Percentiles rank a stretch among this genome's conserved stretches.
Conservation (phyloP, 92 coral and sea anemone species). For the Diadumene lineata region DNA sequence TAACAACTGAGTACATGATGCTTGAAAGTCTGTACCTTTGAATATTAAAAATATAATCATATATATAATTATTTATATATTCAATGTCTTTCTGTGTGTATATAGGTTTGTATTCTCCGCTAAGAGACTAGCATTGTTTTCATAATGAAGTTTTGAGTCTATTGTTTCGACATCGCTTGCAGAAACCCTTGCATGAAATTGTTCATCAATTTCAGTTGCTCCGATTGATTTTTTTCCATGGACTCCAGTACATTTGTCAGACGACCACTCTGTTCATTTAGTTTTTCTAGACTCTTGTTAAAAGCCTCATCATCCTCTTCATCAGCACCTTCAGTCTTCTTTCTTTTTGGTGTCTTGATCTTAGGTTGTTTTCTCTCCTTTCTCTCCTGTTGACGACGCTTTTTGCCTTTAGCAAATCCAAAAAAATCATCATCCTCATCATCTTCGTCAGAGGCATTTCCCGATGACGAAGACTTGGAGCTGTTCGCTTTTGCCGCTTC, state of each 20-base stretch:
- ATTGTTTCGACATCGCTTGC: conserved; percentile 19
- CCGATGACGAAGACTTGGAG: neutral
- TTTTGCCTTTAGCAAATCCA: neutral
- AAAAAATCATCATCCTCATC: neutral
- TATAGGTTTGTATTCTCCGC: too few relatives aligned
- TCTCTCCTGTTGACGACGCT: neutral
- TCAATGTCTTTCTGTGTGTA: too few relatives aligned
- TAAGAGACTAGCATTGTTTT: too few relatives aligned
- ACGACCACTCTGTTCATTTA: conserved; percentile 26
- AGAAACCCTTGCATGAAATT: conserved; percentile 38
- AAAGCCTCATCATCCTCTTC: conserved; percentile 12
- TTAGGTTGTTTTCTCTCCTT: neutral
- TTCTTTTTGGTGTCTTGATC: neutral
- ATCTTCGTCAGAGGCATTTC: conserved; percentile 6
- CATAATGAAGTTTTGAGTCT: too few relatives aligned
- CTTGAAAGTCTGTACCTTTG: too few relatives aligned
- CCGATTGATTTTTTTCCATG: conserved; percentile 35
- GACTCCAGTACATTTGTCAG: conserved; percentile 26
- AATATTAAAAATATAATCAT: too few relatives aligned
- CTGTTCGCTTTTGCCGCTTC: conserved; percentile 7
- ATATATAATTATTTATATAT: too few relatives aligned
- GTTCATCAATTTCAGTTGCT: conserved; percentile 35
- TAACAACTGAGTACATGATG: too few relatives aligned
- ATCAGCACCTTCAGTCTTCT: neutral
- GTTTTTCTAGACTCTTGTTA: neutral